Evolutionary conservation across 2,113 vertebrate species (phyloP), one percentile per base, ranked within the genome.

Genomic region (Probosciger aterrimus): DNA sequence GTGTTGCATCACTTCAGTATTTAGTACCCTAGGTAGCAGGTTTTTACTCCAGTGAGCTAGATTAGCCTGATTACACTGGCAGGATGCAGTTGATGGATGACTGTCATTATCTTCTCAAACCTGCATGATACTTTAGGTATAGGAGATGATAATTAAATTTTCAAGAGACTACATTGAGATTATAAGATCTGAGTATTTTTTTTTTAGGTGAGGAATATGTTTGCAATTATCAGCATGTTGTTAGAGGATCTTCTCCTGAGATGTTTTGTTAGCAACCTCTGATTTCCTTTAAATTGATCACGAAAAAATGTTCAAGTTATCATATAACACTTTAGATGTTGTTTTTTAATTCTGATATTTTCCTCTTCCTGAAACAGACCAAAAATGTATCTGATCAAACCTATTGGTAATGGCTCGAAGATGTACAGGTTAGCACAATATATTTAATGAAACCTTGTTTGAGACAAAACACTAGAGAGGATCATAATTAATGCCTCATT

Each of bases 361-460:
- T 95, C 53, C 31, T 52, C 18, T 84, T 82, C 63, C 67, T 79
- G 94, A 95, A 93, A 82, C 69, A 64, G 80, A 91, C 69, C 81
- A 86, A 93, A 96, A 97, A 94, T 96, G 86, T 96, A 95, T 96
- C 90, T 87, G 96, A 96, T 97, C 96, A 96, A 90, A 94, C 95
- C 92, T 97, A 95, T 97, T 93, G 86, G 95, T 97, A 96, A 97
- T 97, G 96, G 93, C 96, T 98, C 94, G 70, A 93, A 98, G 92
- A 97, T 93, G 89, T 98, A 98, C 98, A 98, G 97, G 97, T 98
- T 98, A 97, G 97, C 97, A 98, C 97, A 98, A 98, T 98, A 97
- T 97, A 88, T 97, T 98, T 98, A 98, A 98, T 98, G 98, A 98
- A 98, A 98, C 97, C 97, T 97, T 98, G 96, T 98, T 96, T 97